Conservation (phyloP, 53 echinoderm and acorn worm species). For the Antedon mediterranea region DNA sequence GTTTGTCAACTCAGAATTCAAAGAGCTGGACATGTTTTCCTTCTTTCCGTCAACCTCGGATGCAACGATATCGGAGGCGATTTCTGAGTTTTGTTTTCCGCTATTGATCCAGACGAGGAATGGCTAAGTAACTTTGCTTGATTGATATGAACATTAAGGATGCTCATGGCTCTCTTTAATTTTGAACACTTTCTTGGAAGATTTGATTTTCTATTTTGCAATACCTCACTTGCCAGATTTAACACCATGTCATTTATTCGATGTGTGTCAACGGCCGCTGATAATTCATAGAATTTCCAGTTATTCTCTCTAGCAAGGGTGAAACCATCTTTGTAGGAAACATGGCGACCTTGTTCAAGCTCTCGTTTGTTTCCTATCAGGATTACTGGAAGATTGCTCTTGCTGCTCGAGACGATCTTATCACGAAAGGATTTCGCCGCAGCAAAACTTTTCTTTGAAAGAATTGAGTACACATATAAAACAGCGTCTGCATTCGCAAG, state of each 20-base stretch:
- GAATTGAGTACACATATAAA: slow-evolving; percentile 86
- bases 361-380: slow-evolving; percentile 80
- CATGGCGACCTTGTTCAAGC: slow-evolving; percentile 67
- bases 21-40: slow-evolving; percentile 79
- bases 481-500: slow-evolving; percentile 75
- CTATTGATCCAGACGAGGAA: not conserved
- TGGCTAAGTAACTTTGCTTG: not conserved
- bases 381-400: slow-evolving; percentile 61
- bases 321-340: slow-evolving; percentile 75
- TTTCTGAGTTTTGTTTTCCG: not conserved
- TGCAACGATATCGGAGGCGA: slow-evolving; percentile 8
- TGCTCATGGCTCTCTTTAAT: not conserved
- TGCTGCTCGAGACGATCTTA: slow-evolving; percentile 31
- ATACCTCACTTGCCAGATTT: not conserved
- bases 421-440: slow-evolving; percentile 45
- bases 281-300: slow-evolving; percentile 85
- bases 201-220: not conserved
- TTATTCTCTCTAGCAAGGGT: slow-evolving; percentile 46
- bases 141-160: not conserved
- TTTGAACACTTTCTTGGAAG: not conserved
- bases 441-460: slow-evolving; percentile 57
- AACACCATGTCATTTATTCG: slow-evolving; percentile 43
- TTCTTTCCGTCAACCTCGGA: slow-evolving; percentile 41
- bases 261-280: slow-evolving; percentile 66
- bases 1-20: too few species aligned